A percentile compares a stretch with the other conserved stretches of the same genome.
Evolutionary conservation across 2,888 invertebrate species (phyloP).

Genomic region (Anagyrus pseudococci): DNA sequence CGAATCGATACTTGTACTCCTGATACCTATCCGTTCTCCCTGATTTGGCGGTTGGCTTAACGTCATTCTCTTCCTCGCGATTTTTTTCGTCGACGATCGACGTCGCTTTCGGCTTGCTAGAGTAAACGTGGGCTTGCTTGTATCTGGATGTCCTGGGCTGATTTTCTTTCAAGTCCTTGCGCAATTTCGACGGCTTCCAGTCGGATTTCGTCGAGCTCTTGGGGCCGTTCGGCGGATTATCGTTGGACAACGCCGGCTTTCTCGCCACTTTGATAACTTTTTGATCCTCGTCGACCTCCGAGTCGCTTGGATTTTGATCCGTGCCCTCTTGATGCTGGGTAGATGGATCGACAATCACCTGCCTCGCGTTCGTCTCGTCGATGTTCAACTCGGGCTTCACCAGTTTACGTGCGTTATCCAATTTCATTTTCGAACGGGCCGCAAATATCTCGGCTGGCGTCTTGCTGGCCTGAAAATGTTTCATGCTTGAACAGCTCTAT

Average conservation of each 20-base stretch:
- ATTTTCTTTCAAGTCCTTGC: conserved; percentile 21
- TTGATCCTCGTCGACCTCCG: conserved; percentile 30
- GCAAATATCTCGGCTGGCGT: conserved; percentile 51
- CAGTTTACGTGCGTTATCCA: conserved; percentile 54
- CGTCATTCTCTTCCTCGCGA: conserved; percentile 14
- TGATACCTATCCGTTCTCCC: conserved; percentile 20
- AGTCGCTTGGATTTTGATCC: conserved; percentile 22
- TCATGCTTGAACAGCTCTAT: conserved; percentile 26
- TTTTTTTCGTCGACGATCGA: conserved; percentile 1
- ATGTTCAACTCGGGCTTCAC: conserved; percentile 50
- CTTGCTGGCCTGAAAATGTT: conserved; percentile 55
- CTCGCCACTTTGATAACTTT: conserved; percentile 28
- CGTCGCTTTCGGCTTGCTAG: conserved; percentile 6
- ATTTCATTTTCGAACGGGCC: conserved; percentile 53
- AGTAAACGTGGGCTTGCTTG: conserved; percentile 15
- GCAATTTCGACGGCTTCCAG: conserved; percentile 28
- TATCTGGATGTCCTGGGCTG: conserved; percentile 25
- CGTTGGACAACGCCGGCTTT: conserved; percentile 4
- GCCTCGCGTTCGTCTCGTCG: conserved; percentile 32
- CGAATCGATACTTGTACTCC: conserved; percentile 25
- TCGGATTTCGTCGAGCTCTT: conserved; percentile 25
- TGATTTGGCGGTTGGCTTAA: conserved; percentile 14
- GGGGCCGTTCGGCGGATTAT: conserved; percentile 1
- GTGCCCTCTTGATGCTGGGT: conserved; percentile 21
- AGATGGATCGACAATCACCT: conserved; percentile 21